phyloP scores from a whole-genome alignment of 2,113 vertebrate genomes.

The Pogonocichla stellata region DNA sequence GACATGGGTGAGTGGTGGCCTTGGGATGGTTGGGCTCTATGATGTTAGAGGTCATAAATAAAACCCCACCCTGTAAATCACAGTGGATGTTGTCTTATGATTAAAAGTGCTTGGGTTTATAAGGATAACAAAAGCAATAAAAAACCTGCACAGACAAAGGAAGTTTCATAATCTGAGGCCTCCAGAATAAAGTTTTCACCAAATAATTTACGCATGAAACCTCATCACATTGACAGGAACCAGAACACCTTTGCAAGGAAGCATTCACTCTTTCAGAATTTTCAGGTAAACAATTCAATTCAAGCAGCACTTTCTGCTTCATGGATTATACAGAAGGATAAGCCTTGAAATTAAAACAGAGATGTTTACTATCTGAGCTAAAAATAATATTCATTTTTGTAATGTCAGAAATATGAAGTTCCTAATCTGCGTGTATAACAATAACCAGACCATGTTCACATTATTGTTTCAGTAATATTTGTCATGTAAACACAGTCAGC shows the following conservation, averaged over 20 bases:
- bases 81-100: background rate
- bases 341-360: background rate
- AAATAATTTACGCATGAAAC: background rate
- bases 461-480: background rate
- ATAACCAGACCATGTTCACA: background rate
- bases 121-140: background rate
- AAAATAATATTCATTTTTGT: background rate
- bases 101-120: background rate
- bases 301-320: background rate
- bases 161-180: background rate
- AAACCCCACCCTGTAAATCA: background rate
- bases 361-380: background rate
- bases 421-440: background rate
- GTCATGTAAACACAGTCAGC: background rate
- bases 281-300: background rate
- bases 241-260: background rate
- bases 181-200: background rate
- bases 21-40: accelerated
- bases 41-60: background rate
- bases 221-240: background rate
- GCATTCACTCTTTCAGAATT: background rate
- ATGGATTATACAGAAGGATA: background rate
- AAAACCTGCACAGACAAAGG: background rate
- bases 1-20: background rate
- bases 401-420: background rate